Evolutionary conservation across 2,797 vertebrate species (phyloP).

Genomic region (Pangasius larnaudii): DNA sequence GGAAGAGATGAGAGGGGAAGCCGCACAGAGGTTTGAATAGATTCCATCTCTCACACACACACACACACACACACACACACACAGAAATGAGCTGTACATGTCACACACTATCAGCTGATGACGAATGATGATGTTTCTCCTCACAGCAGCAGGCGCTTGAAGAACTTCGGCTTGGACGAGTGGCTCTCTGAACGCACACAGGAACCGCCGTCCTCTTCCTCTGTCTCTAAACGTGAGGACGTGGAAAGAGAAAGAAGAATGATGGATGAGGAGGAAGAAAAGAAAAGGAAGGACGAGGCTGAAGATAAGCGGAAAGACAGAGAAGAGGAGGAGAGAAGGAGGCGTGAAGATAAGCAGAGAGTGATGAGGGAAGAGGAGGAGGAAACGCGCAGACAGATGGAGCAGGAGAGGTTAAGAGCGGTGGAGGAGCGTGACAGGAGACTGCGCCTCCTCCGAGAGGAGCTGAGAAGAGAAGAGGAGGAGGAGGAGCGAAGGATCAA

Average conservation of each 20-base stretch:
- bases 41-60: background rate
- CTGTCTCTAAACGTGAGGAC: conserved; percentile 48
- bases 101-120: background rate
- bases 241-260: conserved; percentile 56
- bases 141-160: conserved; percentile 44
- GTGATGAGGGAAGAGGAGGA: background rate
- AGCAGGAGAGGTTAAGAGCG: conserved; percentile 51
- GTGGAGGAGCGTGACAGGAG: conserved; percentile 56
- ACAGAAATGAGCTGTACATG: background rate
- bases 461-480: conserved; percentile 69
- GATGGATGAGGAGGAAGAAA: conserved; percentile 62
- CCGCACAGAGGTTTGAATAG: conserved; percentile 59
- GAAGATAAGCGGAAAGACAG: conserved; percentile 42
- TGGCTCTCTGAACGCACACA: background rate
- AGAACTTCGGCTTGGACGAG: conserved; percentile 26
- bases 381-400: conserved; percentile 41
- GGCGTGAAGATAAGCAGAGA: background rate
- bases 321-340: background rate
- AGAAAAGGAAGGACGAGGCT: conserved; percentile 62
- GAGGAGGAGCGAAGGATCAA: conserved; percentile 66
- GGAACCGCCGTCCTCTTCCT: conserved; percentile 61
- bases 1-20: conserved; percentile 47
- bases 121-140: background rate
- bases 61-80: background rate
- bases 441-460: conserved; percentile 64